Base-by-base conservation (phyloP, 2,888 invertebrate genomes). In the Syritta pipiens region DNA sequence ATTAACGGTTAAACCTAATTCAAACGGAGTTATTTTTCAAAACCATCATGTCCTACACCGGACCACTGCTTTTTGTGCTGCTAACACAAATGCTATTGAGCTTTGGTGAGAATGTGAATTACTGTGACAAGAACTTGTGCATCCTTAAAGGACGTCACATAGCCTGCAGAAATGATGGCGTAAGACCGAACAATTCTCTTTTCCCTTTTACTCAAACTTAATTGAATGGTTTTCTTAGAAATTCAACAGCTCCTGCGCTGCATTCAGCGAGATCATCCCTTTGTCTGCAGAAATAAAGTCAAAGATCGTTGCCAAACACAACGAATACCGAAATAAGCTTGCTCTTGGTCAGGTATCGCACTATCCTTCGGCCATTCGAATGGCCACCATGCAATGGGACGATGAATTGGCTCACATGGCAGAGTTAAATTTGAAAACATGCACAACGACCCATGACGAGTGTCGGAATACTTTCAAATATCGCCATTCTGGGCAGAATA, bases 401-500 rank as follows among this genome's bases (percentile, higher is more conserved):
- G 30, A 71, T 5, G 83, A 84, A 37, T 20, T 84, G 1, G 82
- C 81, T 26, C 40, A 26, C 7, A 68, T 84, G 55, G 83, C 84
- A 0, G 72, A 81, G 19, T 55, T 83, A 3, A 82, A 84, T 60
- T 81, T 81, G 0, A 82, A 81, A 49, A 42, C 59, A 1, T 83
- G 83, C 32, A 42, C 49, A 7, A 49, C 68, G 4, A 62, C 40
- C 4, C 83, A 83, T 17, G 83, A 83, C 51, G 4, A 12, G 3
- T 84, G 83, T 22, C 67, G 81, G 3, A 83, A 82, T 67, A 84
- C 83, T 42, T 68, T n/a, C 1, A 62, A 67, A 7, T 82, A 63
- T 44, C 59, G 14, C 4, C 75, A 51, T 35, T 81, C 81, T 26
- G 83, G 83, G 28, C 83, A 84, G 51, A 84, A 84, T 55, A 81